Conservation (phyloP, 2,888 invertebrate genomes). For the Andrena marginata region DNA sequence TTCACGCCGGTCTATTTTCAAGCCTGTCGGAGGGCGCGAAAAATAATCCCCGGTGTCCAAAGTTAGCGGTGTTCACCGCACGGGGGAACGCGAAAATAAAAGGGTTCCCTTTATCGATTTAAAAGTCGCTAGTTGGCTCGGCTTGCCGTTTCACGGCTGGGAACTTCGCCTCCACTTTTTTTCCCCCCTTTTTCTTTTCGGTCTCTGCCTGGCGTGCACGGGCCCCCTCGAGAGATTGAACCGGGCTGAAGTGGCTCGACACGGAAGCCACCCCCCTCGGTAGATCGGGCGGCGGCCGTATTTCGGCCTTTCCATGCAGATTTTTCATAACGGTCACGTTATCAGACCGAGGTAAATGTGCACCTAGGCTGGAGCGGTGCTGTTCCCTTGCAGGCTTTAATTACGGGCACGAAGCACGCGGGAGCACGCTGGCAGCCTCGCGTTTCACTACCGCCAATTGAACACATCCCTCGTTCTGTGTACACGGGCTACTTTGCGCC, state of each 20-base stretch:
- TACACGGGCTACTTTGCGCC: not conserved
- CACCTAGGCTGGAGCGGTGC: conserved; percentile 9
- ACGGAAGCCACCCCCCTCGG: conserved; percentile 48
- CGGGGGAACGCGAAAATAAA: conserved; percentile 22
- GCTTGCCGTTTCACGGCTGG: conserved; percentile 15
- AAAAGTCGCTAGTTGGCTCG: conserved; percentile 16
- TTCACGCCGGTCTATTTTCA: conserved; percentile 5
- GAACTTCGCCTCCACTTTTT: conserved; percentile 19
- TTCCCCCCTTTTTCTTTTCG: not conserved
- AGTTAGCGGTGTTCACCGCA: conserved; percentile 25
- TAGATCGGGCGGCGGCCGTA: conserved; percentile 15
- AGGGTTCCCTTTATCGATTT: conserved; percentile 32
- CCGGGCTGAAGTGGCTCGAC: conserved; percentile 46
- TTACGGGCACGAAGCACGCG: conserved; percentile 75
- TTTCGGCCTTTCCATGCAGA: conserved; percentile 49
- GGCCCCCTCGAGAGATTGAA: conserved; percentile 48
- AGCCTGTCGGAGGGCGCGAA: not conserved
- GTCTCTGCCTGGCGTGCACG: conserved; percentile 48
- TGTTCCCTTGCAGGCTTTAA: conserved; percentile 69
- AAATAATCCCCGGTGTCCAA: not conserved
- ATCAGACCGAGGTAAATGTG: conserved; percentile 44
- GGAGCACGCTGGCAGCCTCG: conserved; percentile 65
- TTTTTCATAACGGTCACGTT: conserved; percentile 64
- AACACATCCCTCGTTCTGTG: conserved; percentile 32
- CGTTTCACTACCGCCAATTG: conserved; percentile 42